Conservation (phyloP, 2,888 invertebrate species). For the Bombylius discolor region DNA sequence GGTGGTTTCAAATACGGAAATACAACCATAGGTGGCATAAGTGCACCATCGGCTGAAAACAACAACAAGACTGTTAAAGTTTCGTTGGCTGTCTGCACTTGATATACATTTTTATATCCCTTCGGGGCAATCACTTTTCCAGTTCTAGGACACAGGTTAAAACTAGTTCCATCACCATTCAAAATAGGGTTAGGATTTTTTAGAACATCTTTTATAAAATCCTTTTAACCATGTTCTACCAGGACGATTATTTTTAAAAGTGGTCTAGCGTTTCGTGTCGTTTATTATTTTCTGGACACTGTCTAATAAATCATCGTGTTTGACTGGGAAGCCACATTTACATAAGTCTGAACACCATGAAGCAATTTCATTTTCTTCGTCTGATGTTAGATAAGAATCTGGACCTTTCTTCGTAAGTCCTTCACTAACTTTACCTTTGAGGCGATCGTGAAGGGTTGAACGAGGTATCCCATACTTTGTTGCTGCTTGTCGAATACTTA, state of each 20-base stretch:
- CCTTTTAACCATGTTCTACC: background rate
- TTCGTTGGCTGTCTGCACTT: constrained; percentile 2
- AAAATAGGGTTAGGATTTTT: constrained; percentile 1
- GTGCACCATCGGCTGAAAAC: constrained; percentile 8
- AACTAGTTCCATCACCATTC: constrained; percentile 5
- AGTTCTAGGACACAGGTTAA: constrained; percentile 8
- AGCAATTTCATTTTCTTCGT: constrained; percentile 5
- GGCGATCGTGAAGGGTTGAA: too few species aligned
- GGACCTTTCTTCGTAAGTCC: constrained; percentile 3
- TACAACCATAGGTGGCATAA: constrained; percentile 6
- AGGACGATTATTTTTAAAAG: background rate
- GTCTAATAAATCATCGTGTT: constrained; percentile 6
- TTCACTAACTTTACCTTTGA: background rate
- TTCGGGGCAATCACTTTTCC: constrained; percentile 8
- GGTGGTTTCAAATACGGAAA: constrained; percentile 8
- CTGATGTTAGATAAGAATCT: constrained; percentile 5
- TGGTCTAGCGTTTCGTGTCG: background rate
- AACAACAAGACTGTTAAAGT: constrained; percentile 4
- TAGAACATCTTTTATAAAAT: constrained; percentile 6
- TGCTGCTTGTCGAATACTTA: too few species aligned
- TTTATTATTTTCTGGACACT: constrained; percentile 8
- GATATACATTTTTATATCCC: constrained; percentile 5
- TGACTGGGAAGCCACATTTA: constrained; percentile 7
- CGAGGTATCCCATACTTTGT: too few species aligned
- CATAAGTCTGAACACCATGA: constrained; percentile 5